phyloP scores from a whole-genome alignment of 2,113 vertebrate species.

The Cacatua alba region DNA sequence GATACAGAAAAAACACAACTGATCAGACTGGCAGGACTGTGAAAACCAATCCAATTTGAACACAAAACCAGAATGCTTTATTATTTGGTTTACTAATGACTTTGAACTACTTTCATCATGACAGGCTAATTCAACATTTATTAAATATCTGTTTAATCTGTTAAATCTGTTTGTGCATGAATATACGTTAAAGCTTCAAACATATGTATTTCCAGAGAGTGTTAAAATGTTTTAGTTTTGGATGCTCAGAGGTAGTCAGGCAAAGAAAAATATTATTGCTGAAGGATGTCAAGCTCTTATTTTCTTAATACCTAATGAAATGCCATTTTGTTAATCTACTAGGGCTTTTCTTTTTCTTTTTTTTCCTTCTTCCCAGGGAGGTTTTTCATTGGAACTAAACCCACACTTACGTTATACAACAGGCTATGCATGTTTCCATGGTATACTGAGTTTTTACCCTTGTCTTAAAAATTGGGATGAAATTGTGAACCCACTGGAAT shows the following conservation, averaged over 20 bases:
- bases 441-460: background rate
- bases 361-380: too few relatives aligned
- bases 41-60: background rate
- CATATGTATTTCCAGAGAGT: background rate
- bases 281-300: background rate
- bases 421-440: background rate
- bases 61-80: background rate
- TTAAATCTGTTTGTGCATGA: background rate
- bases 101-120: background rate
- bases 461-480: background rate
- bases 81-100: background rate
- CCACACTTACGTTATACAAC: too few relatives aligned
- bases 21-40: background rate
- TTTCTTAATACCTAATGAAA: background rate
- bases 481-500: background rate
- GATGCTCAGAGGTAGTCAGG: background rate
- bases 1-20: background rate
- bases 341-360: background rate
- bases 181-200: background rate
- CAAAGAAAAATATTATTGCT: background rate
- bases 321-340: background rate
- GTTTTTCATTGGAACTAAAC: background rate
- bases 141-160: background rate
- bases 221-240: background rate
- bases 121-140: background rate